A percentile compares a stretch with the other conserved stretches of the same genome.
phyloP scores from a whole-genome alignment of 2,888 invertebrate species.

The Ichneumoninae sp. region DNA sequence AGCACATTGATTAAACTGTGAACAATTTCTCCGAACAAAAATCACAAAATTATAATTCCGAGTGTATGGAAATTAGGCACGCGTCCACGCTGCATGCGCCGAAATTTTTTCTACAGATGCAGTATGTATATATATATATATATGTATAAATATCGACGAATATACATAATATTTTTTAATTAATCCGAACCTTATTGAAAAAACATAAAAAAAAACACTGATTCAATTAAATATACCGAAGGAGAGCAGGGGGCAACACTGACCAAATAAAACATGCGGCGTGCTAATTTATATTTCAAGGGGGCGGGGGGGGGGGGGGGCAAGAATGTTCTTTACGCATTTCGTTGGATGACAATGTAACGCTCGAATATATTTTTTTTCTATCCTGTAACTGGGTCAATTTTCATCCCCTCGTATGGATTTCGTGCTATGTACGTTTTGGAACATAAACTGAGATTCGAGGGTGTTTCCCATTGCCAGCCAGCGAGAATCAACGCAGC shows the following conservation, averaged over 20 bases:
- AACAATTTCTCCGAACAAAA: background rate
- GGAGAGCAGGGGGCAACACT: constrained; percentile 72
- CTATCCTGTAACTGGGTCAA: background rate
- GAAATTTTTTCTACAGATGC: constrained; percentile 64
- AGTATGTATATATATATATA: constrained; percentile 47
- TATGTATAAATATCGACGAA: constrained; percentile 45
- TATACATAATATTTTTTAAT: constrained; percentile 26
- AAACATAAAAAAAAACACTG: constrained; percentile 56
- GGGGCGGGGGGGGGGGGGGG: constrained; percentile 65
- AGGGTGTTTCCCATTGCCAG: constrained; percentile 28
- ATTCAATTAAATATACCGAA: constrained; percentile 53
- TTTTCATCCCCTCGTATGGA: background rate
- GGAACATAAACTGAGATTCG: background rate
- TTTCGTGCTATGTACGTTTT: background rate
- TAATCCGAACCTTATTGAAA: constrained; percentile 17
- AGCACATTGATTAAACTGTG: background rate
- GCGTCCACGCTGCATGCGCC: constrained; percentile 65
- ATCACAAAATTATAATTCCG: constrained; percentile 1
- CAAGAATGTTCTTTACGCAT: constrained; percentile 41
- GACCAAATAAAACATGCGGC: constrained; percentile 79
- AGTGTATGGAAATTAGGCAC: constrained; percentile 45
- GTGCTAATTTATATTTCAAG: constrained; percentile 77
- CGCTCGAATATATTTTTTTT: constrained; percentile 58
- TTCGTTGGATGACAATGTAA: constrained; percentile 63
- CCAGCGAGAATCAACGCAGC: constrained; percentile 67